These are phyloP conservation scores for Notechis scutatus DNA, from an alignment of 2,113 vertebrate genomes.

Conservation along the genomic window DNA sequence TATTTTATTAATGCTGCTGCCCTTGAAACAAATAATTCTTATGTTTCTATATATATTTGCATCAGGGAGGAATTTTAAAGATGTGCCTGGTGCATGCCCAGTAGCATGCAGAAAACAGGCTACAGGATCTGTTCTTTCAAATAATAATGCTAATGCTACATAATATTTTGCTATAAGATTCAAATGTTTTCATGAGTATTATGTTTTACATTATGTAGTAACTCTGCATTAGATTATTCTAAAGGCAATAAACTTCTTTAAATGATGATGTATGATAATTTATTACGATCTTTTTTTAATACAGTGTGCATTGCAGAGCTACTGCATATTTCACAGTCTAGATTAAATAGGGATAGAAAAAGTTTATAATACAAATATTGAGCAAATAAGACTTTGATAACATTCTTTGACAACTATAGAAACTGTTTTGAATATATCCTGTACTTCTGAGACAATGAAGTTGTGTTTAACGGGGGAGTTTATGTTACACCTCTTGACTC, in stretches of 20 bases:
- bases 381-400: conserved; percentile 36
- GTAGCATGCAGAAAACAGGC: conserved; percentile 53
- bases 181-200: conserved; percentile 1
- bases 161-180: conserved; percentile 40
- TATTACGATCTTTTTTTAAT: conserved; percentile 44
- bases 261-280: conserved; percentile 37
- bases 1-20: conserved; percentile 17
- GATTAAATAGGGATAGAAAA: conserved; percentile 34
- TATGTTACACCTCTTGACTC: conserved; percentile 42
- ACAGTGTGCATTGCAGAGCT: conserved; percentile 51
- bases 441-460: not conserved
- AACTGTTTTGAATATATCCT: conserved; percentile 17
- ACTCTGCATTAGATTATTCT: conserved; percentile 32
- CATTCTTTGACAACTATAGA: conserved; percentile 27
- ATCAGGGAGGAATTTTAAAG: conserved; percentile 36
- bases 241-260: conserved; percentile 68
- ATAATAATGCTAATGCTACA: conserved; percentile 9
- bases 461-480: not conserved
- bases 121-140: conserved; percentile 40
- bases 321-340: conserved; percentile 26
- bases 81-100: conserved; percentile 36
- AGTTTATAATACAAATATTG: conserved; percentile 56
- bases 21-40: conserved; percentile 3
- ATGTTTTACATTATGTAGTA: not conserved
- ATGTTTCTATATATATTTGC: conserved; percentile 26